Percentiles rank a stretch among this genome's conserved stretches.
phyloP scores from a whole-genome alignment of 2,113 vertebrate species.

The Hydropotes inermis region DNA sequence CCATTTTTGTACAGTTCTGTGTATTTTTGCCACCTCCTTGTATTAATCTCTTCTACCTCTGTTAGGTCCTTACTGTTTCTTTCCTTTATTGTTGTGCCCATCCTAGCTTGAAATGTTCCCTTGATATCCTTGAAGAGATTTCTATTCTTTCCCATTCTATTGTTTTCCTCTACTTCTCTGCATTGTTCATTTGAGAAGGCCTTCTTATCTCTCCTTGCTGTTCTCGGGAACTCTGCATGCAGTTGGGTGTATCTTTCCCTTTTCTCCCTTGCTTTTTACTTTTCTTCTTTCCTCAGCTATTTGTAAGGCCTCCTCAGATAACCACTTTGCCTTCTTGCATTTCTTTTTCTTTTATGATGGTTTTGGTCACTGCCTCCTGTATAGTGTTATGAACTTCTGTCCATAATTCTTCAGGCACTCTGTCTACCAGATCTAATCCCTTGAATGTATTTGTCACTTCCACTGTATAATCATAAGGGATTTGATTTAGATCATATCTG shows the following conservation, averaged over 20 bases:
- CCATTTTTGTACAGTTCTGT: background rate
- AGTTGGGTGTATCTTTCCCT: background rate
- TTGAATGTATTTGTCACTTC: background rate
- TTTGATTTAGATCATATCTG: background rate
- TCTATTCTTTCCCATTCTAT: background rate
- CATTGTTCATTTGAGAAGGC: background rate
- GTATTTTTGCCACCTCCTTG: background rate
- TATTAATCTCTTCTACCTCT: background rate
- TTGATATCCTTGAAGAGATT: background rate
- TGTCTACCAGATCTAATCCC: background rate
- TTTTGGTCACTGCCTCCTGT: background rate
- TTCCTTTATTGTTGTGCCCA: background rate
- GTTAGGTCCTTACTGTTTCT: background rate
- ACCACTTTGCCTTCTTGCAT: background rate
- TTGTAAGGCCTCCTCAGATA: background rate
- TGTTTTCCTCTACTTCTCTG: background rate
- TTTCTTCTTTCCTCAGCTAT: background rate
- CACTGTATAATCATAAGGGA: background rate
- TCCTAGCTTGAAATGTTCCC: background rate
- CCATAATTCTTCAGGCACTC: background rate
- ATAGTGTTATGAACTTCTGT: background rate
- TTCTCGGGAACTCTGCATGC: background rate
- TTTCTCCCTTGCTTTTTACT: background rate
- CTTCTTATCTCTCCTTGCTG: background rate
- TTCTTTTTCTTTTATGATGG: background rate